Evolutionary conservation across 2,888 invertebrate species (phyloP).

Genomic region (Leucophenga montana): DNA sequence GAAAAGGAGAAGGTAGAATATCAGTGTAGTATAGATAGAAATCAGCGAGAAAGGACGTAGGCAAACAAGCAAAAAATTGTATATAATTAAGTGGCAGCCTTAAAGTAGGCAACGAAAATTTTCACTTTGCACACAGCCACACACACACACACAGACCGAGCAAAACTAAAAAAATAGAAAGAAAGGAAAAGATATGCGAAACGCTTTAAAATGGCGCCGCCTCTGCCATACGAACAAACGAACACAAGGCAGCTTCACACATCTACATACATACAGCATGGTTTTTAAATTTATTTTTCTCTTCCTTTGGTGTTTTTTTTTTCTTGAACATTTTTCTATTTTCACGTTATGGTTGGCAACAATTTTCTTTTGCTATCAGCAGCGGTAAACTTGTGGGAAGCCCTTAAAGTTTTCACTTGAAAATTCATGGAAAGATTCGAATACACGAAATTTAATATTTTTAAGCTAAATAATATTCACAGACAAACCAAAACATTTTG

Average conservation of each 20-base stretch:
- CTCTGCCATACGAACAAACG: neutral
- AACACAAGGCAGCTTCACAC: neutral
- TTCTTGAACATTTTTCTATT: conserved; percentile 12
- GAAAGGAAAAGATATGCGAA: neutral
- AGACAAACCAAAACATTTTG: no score
- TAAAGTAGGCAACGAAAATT: conserved; percentile 54
- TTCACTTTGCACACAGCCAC: conserved; percentile 24
- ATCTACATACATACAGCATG: neutral
- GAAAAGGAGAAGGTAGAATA: neutral
- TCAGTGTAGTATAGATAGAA: neutral
- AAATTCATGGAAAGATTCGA: no score
- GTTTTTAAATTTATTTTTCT: neutral
- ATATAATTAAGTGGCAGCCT: conserved; percentile 58
- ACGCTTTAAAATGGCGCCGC: neutral
- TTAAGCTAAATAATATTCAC: no score
- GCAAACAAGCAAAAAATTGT: conserved; percentile 48
- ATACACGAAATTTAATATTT: no score
- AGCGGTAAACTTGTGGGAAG: no score
- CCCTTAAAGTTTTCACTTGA: no score
- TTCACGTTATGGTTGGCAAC: conserved; percentile 21
- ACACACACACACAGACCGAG: no score
- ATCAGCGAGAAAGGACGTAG: conserved; percentile 10
- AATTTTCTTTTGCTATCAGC: conserved; percentile 8
- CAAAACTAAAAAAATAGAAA: no score
- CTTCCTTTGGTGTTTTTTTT: neutral